A percentile compares a stretch with the other conserved stretches of the same genome.
These are phyloP conservation scores for Asbolus verrucosus DNA, from an alignment of 1,140 invertebrate genomes.

Conservation along the genomic window DNA sequence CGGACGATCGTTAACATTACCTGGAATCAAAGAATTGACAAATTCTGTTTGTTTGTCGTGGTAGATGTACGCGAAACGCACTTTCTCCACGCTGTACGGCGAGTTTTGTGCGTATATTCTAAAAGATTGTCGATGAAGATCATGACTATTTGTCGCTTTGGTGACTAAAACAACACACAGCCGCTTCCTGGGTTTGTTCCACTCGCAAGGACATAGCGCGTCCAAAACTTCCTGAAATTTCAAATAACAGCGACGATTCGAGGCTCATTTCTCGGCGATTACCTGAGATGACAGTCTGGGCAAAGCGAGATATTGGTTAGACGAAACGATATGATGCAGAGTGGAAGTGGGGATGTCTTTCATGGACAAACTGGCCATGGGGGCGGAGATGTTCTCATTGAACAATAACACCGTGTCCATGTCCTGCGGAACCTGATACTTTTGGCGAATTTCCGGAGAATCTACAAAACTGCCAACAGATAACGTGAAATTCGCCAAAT, in stretches of 20 bases:
- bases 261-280: no score
- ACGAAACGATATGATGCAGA: conserved; percentile 88
- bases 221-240: conserved; percentile 77
- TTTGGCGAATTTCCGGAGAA: conserved; percentile 72
- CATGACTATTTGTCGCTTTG: conserved; percentile 73
- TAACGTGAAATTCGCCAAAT: no score
- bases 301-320: conserved; percentile 89
- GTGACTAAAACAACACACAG: conserved; percentile 91
- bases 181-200: conserved; percentile 82
- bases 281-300: conserved; percentile 94
- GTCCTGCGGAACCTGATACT: conserved; percentile 80
- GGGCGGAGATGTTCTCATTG: conserved; percentile 86
- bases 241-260: not conserved
- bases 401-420: conserved; percentile 91
- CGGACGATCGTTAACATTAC: conserved; percentile 60
- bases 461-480: conserved; percentile 73
- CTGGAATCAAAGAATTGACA: conserved; percentile 78
- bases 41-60: conserved; percentile 86
- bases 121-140: conserved; percentile 72
- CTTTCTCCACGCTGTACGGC: conserved; percentile 73
- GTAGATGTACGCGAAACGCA: conserved; percentile 89
- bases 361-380: conserved; percentile 90
- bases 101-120: conserved; percentile 77
- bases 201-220: conserved; percentile 89
- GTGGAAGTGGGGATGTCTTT: conserved; percentile 88